Evolutionary conservation across 2,797 vertebrate genomes (phyloP).

Genomic region (Carduelis carduelis): DNA sequence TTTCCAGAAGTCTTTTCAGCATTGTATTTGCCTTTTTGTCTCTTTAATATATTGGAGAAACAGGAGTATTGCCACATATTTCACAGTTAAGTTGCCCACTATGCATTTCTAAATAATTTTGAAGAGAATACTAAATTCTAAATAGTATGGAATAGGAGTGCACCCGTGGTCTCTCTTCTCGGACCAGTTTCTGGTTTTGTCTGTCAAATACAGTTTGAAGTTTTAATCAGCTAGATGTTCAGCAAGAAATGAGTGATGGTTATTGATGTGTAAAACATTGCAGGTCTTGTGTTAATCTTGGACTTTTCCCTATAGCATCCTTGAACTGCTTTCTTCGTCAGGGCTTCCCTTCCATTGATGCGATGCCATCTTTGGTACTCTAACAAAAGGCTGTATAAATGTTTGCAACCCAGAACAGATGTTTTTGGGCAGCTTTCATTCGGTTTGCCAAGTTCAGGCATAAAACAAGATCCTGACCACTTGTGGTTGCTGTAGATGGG

Average conservation of each 20-base stretch:
- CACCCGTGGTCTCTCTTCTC: neutral
- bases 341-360: neutral
- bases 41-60: neutral
- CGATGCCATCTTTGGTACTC: conserved; percentile 26
- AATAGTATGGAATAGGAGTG: neutral
- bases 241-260: neutral
- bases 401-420: conserved; percentile 45
- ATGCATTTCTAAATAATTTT: neutral
- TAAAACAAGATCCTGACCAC: conserved; percentile 19
- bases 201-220: neutral
- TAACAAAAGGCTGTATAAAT: conserved; percentile 47
- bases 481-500: conserved; percentile 24
- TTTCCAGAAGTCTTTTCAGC: neutral
- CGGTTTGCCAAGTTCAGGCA: conserved; percentile 14
- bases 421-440: conserved; percentile 29
- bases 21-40: neutral
- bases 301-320: neutral
- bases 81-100: neutral
- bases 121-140: neutral
- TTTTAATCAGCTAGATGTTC: neutral
- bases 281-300: neutral
- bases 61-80: rapidly evolving
- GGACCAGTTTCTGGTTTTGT: neutral
- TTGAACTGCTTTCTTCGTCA: neutral
- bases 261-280: neutral